Conservation (phyloP, 2,113 vertebrate genomes). For the Beaufortia kweichowensis region DNA sequence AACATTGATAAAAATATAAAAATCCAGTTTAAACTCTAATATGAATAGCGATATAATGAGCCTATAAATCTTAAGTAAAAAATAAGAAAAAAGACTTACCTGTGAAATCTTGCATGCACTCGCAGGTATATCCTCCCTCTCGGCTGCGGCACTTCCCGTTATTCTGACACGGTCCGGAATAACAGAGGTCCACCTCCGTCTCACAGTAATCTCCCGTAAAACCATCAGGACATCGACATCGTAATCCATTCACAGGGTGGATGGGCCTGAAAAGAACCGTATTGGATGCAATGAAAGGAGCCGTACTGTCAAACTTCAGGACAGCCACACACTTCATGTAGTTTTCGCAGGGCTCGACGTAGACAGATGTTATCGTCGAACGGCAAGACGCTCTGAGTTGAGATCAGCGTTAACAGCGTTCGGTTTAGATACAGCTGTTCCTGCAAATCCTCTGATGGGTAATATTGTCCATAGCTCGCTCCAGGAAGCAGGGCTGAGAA, state of each 20-base stretch:
- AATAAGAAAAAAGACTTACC: constrained; percentile 65
- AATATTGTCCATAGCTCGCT: constrained; percentile 73
- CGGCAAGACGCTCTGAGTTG: constrained; percentile 82
- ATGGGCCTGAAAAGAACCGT: constrained; percentile 85
- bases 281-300: constrained; percentile 82
- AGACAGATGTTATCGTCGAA: constrained; percentile 89
- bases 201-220: constrained; percentile 88
- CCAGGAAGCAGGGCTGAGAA: constrained; percentile 83
- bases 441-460: constrained; percentile 82
- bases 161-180: constrained; percentile 80
- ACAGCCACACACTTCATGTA: constrained; percentile 91
- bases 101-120: constrained; percentile 81
- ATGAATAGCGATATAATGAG: no score
- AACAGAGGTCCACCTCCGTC: constrained; percentile 86
- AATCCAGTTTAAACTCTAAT: no score
- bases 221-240: constrained; percentile 82
- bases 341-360: constrained; percentile 87
- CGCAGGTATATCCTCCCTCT: constrained; percentile 84
- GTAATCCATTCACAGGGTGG: constrained; percentile 82
- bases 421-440: constrained; percentile 88
- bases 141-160: constrained; percentile 80
- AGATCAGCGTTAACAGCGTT: constrained; percentile 77
- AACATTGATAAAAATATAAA: no score
- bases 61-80: background rate
- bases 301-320: constrained; percentile 82